These are phyloP conservation scores for Coluber constrictor DNA, from an alignment of 2,797 vertebrate genomes.

Conservation along the genomic window DNA sequence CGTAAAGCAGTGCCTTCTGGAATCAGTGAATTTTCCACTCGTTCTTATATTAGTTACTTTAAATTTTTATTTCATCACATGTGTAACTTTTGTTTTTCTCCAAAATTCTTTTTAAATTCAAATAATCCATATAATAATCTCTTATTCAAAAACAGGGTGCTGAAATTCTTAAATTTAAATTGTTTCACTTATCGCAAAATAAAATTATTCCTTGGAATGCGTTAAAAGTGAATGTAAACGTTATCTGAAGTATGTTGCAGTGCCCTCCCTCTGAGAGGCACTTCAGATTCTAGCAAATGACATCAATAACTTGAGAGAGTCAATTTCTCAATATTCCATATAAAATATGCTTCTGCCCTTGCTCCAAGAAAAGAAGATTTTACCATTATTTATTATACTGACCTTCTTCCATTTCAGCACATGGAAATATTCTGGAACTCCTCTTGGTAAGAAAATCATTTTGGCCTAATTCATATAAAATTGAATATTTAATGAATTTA, in stretches of 20 bases:
- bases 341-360: background rate
- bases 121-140: background rate
- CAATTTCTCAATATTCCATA: background rate
- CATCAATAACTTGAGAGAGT: background rate
- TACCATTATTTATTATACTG: background rate
- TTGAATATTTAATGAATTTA: background rate
- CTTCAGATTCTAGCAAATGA: background rate
- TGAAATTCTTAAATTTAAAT: background rate
- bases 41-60: background rate
- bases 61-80: background rate
- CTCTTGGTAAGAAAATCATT: background rate
- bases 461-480: background rate
- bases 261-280: background rate
- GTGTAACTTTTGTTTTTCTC: background rate
- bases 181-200: background rate
- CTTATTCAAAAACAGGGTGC: background rate
- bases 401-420: background rate
- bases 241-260: background rate
- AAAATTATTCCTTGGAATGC: background rate
- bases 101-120: background rate
- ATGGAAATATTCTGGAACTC: background rate
- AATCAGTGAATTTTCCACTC: no score
- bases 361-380: background rate
- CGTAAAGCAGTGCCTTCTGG: no score
- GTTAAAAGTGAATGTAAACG: background rate